Evolutionary conservation across 2,888 invertebrate genomes (phyloP).

Genomic region (Pyrrhosoma nymphula): DNA sequence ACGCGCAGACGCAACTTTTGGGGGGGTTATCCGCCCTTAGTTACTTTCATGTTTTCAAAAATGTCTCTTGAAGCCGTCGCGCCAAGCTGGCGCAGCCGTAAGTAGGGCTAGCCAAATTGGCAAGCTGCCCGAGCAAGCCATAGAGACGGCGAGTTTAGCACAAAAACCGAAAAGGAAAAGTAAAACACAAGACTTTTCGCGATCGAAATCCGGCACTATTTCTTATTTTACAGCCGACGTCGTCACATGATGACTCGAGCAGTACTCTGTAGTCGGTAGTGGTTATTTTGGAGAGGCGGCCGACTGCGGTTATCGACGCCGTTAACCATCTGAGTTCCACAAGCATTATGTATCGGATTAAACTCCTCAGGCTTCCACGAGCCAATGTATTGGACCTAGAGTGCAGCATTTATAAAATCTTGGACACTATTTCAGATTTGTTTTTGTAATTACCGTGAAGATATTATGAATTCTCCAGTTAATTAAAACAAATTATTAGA

Average conservation of each 20-base stretch:
- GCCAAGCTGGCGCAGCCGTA: background rate
- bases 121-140: background rate
- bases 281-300: background rate
- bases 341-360: too few species aligned
- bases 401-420: too few species aligned
- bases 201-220: background rate
- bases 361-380: too few species aligned
- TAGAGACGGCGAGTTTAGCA: background rate
- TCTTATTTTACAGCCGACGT: background rate
- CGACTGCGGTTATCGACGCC: background rate
- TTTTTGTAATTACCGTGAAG: too few species aligned
- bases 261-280: background rate
- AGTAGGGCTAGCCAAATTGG: background rate
- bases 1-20: background rate
- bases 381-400: too few species aligned
- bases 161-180: background rate
- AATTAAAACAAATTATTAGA: too few species aligned
- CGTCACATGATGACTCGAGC: background rate
- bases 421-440: too few species aligned
- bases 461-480: too few species aligned
- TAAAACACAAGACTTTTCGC: background rate
- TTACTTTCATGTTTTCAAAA: constrained; percentile 8
- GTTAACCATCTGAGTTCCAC: too few species aligned
- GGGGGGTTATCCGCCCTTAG: background rate
- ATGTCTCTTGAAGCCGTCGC: background rate